phyloP scores from a whole-genome alignment of 2,888 invertebrate species.

The Cactoblastis cactorum region DNA sequence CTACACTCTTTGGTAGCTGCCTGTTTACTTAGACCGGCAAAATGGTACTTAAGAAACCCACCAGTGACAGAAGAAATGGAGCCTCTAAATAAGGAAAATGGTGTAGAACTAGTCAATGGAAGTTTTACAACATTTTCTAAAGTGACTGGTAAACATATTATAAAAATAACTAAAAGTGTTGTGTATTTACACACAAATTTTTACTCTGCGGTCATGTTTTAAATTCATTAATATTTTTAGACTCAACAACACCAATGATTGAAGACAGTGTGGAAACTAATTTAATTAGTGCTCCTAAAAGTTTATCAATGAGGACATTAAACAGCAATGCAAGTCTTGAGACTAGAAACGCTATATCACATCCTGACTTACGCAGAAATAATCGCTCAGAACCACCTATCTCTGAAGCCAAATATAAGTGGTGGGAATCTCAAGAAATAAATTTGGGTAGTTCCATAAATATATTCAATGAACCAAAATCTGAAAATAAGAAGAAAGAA shows the following conservation, averaged over 20 bases:
- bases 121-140: constrained; percentile 46
- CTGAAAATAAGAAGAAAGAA: constrained; percentile 37
- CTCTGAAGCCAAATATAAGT: constrained; percentile 59
- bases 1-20: constrained; percentile 81
- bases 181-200: not conserved
- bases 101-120: constrained; percentile 49
- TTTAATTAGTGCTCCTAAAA: constrained; percentile 45
- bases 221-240: constrained; percentile 27
- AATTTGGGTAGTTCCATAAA: constrained; percentile 81
- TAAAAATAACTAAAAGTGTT: not conserved
- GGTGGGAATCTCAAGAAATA: constrained; percentile 80
- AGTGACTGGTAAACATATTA: constrained; percentile 39
- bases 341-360: constrained; percentile 61
- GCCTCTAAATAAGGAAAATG: constrained; percentile 51
- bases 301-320: constrained; percentile 62
- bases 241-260: constrained; percentile 35
- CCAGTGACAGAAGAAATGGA: constrained; percentile 48
- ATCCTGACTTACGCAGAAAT: constrained; percentile 60
- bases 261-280: constrained; percentile 42
- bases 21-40: constrained; percentile 81
- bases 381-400: constrained; percentile 36
- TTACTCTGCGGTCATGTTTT: not conserved
- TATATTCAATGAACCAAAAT: constrained; percentile 69
- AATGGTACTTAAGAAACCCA: constrained; percentile 80
- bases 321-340: constrained; percentile 44